Conservation (phyloP, 2,113 vertebrate genomes). For the Irena cyanogastra region DNA sequence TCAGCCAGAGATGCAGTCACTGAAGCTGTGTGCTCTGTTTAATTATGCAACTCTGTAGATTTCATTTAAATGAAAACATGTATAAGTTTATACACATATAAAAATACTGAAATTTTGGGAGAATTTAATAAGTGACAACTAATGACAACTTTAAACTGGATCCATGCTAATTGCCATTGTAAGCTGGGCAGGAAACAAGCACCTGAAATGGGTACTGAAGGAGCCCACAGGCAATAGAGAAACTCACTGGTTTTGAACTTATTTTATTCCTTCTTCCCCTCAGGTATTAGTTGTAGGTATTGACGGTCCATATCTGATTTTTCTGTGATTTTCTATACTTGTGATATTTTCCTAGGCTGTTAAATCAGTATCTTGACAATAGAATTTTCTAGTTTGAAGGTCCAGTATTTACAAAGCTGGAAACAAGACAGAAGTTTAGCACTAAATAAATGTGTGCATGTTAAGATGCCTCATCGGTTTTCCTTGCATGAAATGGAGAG, state of each 20-base stretch:
- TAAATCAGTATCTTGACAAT: neutral
- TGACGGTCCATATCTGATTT: neutral
- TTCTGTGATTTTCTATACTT: neutral
- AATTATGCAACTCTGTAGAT: neutral
- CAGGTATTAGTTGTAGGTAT: neutral
- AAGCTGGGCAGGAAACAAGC: neutral
- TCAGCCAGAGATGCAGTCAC: neutral
- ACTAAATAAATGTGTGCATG: neutral
- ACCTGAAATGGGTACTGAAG: neutral
- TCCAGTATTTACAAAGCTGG: neutral
- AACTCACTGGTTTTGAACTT: neutral
- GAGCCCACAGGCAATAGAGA: neutral
- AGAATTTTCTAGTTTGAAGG: neutral
- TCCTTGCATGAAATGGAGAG: neutral
- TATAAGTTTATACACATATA: neutral
- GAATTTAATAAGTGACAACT: neutral
- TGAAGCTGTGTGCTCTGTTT: neutral
- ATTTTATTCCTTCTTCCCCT: neutral
- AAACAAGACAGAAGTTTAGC: neutral
- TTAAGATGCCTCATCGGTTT: neutral
- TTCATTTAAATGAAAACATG: neutral
- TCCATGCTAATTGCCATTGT: neutral
- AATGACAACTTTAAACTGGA: neutral
- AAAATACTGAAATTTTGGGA: neutral
- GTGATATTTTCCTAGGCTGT: neutral